Evolutionary conservation across 2,888 invertebrate species (phyloP), one percentile per base, ranked within the genome.

Genomic region (Cataglyphis livida): DNA sequence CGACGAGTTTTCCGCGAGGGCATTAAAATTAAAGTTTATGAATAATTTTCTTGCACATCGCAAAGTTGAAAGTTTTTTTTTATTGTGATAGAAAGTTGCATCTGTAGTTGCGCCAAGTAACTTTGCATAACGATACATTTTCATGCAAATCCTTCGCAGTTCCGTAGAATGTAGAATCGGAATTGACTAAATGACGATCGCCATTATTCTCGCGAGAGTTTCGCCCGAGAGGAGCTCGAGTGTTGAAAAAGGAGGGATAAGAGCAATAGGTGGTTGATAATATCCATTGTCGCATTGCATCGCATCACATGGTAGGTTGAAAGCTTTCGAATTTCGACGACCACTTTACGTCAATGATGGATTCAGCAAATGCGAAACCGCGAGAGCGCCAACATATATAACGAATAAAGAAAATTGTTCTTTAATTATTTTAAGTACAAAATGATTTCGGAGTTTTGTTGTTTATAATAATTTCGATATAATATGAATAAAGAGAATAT

Each of bases 181-280:
- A 86, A 89, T 88, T 89, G 82, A 85, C 86, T 89, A 89, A 89
- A 89, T 88, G 90, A 88, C 90, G 88, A 89, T 89, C 90, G 88
- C 86, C 84, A 89, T 89, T 89, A 89, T 89, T 88, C 86, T 65
- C 73, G 83, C 76, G 78, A 79, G 89, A 83, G 87, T 79, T 74
- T 82, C 68, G n/a, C 32, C 25, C 76, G 59, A 62, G 57, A 65
- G 78, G 59, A 75, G 48, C 15, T n/a, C 81, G 75, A 83, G 54
- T 65, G 65, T 10, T 54, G 59, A 28, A 61, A 68, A 64, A 54
- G 83, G 88, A 86, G 62, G 81, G 82, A 83, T 83, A 66, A 57
- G 54, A 76, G 59, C 59, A 59, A 57, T 68, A 57, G 54, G 38
- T 59, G 54, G 38, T 59, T 38, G 66, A 28, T 32, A 32, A 51